These are phyloP conservation scores for Melanotaenia pygmaea DNA, from an alignment of 2,797 vertebrate genomes.

Conservation along the genomic window DNA sequence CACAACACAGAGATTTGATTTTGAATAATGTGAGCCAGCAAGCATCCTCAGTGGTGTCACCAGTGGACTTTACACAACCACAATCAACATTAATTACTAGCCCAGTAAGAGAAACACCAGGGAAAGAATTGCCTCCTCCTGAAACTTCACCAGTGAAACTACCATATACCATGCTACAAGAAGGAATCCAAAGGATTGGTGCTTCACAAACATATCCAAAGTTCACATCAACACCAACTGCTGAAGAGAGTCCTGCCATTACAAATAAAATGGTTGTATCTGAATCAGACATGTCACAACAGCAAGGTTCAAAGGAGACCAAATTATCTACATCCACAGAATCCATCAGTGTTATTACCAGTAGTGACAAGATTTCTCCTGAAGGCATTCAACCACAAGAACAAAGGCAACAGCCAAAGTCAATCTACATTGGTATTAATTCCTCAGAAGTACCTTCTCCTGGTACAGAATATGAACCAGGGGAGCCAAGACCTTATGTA, in stretches of 20 bases:
- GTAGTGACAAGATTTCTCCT: conserved; percentile 26
- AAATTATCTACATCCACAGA: conserved; percentile 24
- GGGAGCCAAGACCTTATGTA: conserved; percentile 57
- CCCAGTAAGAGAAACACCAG: conserved; percentile 15
- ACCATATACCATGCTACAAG: conserved; percentile 5
- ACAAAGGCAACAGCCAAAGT: conserved; percentile 37
- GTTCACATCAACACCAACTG: conserved; percentile 10
- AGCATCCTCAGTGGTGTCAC: conserved; percentile 16
- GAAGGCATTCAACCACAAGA: conserved; percentile 19
- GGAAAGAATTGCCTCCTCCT: conserved; percentile 1
- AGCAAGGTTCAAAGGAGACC: conserved; percentile 30
- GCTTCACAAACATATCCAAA: conserved; percentile 48
- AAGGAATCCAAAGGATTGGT: conserved; percentile 19
- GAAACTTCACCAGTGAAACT: conserved; percentile 26
- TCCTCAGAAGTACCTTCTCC: conserved; percentile 33
- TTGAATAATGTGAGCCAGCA: conserved; percentile 16
- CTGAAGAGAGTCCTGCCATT: conserved; percentile 8
- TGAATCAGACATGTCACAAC: conserved; percentile 36
- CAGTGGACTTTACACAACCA: conserved; percentile 17
- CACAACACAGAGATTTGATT: conserved; percentile 24
- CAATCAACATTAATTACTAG: conserved; percentile 19
- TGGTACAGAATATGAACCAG: conserved; percentile 30
- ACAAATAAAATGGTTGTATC: conserved; percentile 7
- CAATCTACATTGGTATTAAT: conserved; percentile 75
- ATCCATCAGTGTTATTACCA: neutral